Base-by-base conservation (phyloP, 2,113 vertebrate species). In the Mesitornis unicolor region DNA sequence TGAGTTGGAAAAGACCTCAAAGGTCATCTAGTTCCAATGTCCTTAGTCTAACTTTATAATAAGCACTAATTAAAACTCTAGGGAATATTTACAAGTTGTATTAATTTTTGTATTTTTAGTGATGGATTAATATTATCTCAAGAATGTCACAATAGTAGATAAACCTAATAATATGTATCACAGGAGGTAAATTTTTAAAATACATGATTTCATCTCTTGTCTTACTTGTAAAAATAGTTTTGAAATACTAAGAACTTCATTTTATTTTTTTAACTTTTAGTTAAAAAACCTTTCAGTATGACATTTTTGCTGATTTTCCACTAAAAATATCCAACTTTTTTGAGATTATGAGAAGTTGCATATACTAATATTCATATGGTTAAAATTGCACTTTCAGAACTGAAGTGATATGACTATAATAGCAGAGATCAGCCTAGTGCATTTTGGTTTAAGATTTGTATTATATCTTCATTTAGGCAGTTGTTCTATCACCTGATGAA, bases 51-150 rank as follows among this genome's bases (percentile, higher is more conserved):
- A 31, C 1, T 40, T 31, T 21, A 21, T 17, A 50, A 28, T 11
- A 33, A 67, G 29, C 20, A 59, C 7, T 22, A 35, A 24, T 7
- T 10, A 25, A 28, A 80, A 36, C 17, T 4, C 5, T 42, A 35
- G 2, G 6, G 7, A 35, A 26, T 29, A 59, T 35, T 90, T 54
- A 8, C 0, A 2, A 31, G 1, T 0, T 31, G 24, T 31, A 63
- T 24, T 63, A 87, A 35, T 38, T 63, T 36, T 14, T 15, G 36
- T 1, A 40, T n/a, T 53, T 86, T 50, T 36, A 45, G 7, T 59
- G 22, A 42, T n/a, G 6, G 33, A n/a, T 42, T 87, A 26, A 29
- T 48, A 2, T 36, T 64, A 42, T 50, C 3, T 73, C 29, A 73
- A 10, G 26, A 65, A 51, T 47, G 6, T 2, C 0, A 24, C 40